phyloP scores from a whole-genome alignment of 2,888 invertebrate species.

The Polyommatus iphigenia region DNA sequence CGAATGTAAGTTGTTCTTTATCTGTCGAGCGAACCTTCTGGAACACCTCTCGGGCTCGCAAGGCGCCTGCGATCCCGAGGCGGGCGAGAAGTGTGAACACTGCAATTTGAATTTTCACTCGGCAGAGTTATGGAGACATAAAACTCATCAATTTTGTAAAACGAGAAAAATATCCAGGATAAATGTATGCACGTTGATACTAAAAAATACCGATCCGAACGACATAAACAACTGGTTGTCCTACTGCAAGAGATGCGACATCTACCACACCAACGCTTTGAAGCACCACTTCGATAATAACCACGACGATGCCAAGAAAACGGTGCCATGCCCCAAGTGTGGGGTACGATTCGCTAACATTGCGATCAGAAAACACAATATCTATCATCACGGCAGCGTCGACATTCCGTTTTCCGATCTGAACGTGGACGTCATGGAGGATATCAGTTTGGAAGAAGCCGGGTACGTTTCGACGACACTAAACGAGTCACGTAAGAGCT shows the following conservation, averaged over 20 bases:
- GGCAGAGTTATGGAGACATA: background rate
- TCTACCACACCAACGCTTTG: conserved; percentile 34
- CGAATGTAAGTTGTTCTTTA: background rate
- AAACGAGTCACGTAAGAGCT: background rate
- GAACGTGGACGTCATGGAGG: conserved; percentile 23
- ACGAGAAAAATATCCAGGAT: background rate
- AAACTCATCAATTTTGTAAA: conserved; percentile 15
- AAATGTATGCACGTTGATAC: conserved; percentile 27
- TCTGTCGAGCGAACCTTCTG: background rate
- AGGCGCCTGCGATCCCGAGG: background rate
- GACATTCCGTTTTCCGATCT: conserved; percentile 10
- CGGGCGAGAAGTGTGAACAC: conserved; percentile 2
- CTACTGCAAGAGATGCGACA: conserved; percentile 42
- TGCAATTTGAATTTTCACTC: conserved; percentile 20
- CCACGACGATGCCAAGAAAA: background rate
- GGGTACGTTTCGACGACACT: background rate
- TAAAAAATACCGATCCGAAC: conserved; percentile 26
- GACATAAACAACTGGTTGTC: conserved; percentile 34
- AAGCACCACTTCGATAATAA: conserved; percentile 16
- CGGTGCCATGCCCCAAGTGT: conserved; percentile 37
- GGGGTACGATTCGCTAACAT: conserved; percentile 36
- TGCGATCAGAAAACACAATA: conserved; percentile 34
- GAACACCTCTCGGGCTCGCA: background rate
- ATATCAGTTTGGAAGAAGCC: background rate
- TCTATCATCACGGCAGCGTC: conserved; percentile 36